phyloP scores from a whole-genome alignment of 2,113 vertebrate genomes.

The Eulacestoma nigropectus region DNA sequence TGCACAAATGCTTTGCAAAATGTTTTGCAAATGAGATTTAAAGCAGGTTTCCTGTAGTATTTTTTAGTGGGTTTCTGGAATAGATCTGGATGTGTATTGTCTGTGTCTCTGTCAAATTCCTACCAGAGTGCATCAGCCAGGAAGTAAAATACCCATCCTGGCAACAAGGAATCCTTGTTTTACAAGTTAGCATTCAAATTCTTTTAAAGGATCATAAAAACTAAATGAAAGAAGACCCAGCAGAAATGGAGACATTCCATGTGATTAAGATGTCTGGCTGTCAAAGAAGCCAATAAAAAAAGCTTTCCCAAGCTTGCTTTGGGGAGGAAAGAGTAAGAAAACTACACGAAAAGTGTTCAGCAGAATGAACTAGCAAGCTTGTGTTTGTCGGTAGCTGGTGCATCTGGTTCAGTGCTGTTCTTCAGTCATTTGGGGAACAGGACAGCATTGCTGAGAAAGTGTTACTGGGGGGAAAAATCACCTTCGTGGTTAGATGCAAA shows the following conservation, averaged over 20 bases:
- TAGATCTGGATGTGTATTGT: not conserved
- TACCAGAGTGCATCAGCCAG: not conserved
- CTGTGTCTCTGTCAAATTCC: not conserved
- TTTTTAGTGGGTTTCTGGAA: not conserved
- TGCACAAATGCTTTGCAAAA: not conserved
- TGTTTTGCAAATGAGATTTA: not conserved
- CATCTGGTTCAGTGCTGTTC: not conserved
- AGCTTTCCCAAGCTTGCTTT: not conserved
- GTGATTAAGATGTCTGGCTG: not conserved
- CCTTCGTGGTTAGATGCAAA: not conserved
- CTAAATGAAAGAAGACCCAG: not conserved
- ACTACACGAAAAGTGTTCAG: not conserved
- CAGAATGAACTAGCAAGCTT: not conserved
- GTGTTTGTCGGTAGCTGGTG: not conserved
- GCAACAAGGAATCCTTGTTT: not conserved
- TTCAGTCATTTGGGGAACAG: not conserved
- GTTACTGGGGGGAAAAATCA: no score
- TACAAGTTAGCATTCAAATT: not conserved
- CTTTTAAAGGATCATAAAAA: conserved; percentile 10
- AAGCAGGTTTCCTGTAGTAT: not conserved
- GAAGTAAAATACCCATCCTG: not conserved
- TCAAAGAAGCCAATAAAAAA: not conserved
- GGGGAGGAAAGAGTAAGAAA: not conserved
- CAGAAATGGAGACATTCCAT: not conserved
- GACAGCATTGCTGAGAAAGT: not conserved